A percentile compares a stretch with the other conserved stretches of the same genome.
These are phyloP conservation scores for Drosophila picticornis DNA, from an alignment of 2,888 invertebrate genomes.

Conservation along the genomic window DNA sequence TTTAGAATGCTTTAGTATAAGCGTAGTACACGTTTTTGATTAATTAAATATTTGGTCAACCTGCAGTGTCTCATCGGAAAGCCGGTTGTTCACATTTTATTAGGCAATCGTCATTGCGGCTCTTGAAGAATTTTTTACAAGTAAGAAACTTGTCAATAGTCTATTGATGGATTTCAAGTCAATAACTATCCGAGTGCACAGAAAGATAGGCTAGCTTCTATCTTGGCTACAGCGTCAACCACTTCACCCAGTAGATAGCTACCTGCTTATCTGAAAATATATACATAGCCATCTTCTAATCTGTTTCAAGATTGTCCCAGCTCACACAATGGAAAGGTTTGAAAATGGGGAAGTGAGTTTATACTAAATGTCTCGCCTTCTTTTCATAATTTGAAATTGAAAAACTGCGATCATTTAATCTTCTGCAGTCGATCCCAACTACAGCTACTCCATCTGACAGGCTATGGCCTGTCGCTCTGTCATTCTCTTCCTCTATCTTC, in stretches of 20 bases:
- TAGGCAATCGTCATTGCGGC: neutral
- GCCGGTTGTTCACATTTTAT: neutral
- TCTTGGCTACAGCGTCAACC: neutral
- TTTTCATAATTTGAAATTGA: too few species aligned
- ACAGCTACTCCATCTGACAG: neutral
- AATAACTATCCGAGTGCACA: neutral
- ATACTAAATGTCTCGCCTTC: too few species aligned
- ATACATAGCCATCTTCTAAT: too few species aligned
- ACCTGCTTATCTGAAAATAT: too few species aligned
- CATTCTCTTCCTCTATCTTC: neutral
- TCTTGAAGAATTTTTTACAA: neutral
- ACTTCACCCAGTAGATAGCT: neutral
- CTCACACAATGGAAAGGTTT: too few species aligned
- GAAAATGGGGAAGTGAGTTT: too few species aligned
- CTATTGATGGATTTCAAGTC: neutral
- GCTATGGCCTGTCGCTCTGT: neutral
- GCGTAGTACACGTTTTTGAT: neutral
- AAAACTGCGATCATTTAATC: too few species aligned
- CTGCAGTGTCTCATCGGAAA: neutral
- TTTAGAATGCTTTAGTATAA: neutral
- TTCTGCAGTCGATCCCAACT: too few species aligned
- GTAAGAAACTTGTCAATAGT: neutral
- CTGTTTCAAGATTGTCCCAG: too few species aligned
- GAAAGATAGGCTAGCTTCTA: neutral
- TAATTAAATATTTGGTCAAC: neutral